Percentiles rank a stretch among this genome's conserved stretches.
These are phyloP conservation scores for Anthoptus insignis DNA, from an alignment of 2,888 invertebrate genomes.

Conservation along the genomic window DNA sequence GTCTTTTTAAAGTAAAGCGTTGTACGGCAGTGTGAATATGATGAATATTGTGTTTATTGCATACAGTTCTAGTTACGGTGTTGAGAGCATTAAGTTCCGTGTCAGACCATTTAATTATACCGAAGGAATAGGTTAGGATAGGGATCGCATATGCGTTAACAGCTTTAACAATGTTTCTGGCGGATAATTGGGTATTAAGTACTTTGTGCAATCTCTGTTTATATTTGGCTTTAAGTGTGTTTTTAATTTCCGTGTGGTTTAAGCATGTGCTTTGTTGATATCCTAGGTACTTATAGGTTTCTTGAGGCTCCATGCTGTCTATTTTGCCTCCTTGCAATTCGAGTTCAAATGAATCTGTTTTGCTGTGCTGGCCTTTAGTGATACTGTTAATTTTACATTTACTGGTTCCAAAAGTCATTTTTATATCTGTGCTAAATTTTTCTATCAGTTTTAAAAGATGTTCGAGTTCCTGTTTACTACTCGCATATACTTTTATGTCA, in stretches of 20 bases:
- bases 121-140: slow-evolving; percentile 28
- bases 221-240: slow-evolving; percentile 14
- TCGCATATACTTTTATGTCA: background rate
- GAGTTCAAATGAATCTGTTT: slow-evolving; percentile 8
- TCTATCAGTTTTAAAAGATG: slow-evolving; percentile 18
- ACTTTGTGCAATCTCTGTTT: slow-evolving; percentile 21
- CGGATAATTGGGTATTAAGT: slow-evolving; percentile 26
- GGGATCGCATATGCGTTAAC: slow-evolving; percentile 33
- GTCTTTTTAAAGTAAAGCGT: slow-evolving; percentile 14
- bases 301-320: slow-evolving; percentile 18
- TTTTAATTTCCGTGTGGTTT: slow-evolving; percentile 32
- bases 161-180: slow-evolving; percentile 23
- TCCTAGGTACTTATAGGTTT: slow-evolving; percentile 33
- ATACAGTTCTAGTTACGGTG: background rate
- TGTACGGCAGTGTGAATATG: slow-evolving; percentile 12
- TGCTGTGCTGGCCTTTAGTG: slow-evolving; percentile 9
- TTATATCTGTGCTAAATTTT: slow-evolving; percentile 18
- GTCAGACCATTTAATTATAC: slow-evolving; percentile 28
- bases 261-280: slow-evolving; percentile 14
- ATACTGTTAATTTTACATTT: slow-evolving; percentile 27
- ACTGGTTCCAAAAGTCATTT: slow-evolving; percentile 22
- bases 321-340: slow-evolving; percentile 7
- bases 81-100: background rate
- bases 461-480: slow-evolving; percentile 11
- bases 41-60: slow-evolving; percentile 15